Percentiles rank a stretch among this genome's conserved stretches.
phyloP scores from a whole-genome alignment of 2,113 vertebrate species.

The Atrichornis clamosus region DNA sequence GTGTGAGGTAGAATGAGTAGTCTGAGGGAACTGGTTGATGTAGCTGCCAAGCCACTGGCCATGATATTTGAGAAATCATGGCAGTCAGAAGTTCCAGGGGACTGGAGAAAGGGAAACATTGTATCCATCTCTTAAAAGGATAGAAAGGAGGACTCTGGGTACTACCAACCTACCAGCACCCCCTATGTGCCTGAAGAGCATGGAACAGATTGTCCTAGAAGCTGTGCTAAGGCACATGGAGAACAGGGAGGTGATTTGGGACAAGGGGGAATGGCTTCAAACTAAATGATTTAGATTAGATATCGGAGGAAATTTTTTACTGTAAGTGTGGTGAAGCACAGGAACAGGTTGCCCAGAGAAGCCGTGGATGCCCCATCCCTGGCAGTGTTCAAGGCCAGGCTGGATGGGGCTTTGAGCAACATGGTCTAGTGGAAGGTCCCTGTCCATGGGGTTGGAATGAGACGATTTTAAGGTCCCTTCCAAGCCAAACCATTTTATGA shows the following conservation, averaged over 20 bases:
- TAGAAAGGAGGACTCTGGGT: background rate
- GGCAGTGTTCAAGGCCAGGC: background rate
- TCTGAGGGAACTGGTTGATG: background rate
- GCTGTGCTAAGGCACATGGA: background rate
- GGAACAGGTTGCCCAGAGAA: background rate
- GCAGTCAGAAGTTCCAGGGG: background rate
- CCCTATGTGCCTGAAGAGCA: background rate
- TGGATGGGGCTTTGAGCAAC: background rate
- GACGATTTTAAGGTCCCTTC: background rate
- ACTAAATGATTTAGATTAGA: background rate
- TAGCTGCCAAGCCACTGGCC: background rate
- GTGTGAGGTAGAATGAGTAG: background rate
- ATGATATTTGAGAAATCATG: background rate
- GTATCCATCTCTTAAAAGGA: background rate
- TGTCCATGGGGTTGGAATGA: background rate
- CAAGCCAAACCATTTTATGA: background rate
- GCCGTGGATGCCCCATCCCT: background rate
- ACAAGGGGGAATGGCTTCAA: background rate
- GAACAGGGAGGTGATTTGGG: background rate
- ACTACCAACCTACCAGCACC: background rate
- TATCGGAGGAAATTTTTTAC: background rate
- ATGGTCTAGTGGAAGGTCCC: background rate
- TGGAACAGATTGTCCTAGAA: background rate
- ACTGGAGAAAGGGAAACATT: background rate
- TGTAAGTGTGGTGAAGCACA: no score